These are phyloP conservation scores for Tenebrio molitor DNA, from an alignment of 1,140 invertebrate species.

Conservation along the genomic window DNA sequence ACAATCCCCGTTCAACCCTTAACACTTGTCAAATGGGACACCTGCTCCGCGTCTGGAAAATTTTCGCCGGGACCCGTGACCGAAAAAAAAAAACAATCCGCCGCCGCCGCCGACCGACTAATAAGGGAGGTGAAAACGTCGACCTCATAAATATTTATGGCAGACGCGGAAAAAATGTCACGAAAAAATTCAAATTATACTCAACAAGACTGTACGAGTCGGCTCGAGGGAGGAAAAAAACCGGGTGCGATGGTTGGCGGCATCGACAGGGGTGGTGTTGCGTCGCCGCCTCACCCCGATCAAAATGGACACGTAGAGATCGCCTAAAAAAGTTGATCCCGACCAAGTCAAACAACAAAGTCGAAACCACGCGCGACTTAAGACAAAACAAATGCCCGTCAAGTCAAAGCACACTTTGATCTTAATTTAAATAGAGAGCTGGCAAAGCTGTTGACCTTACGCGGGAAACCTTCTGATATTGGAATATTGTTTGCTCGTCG, in stretches of 20 bases:
- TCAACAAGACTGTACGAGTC: neutral
- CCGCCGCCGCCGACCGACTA: neutral
- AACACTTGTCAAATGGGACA: constrained; percentile 2
- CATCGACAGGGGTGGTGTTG: too few relatives aligned
- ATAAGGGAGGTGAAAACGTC: neutral
- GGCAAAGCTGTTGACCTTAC: constrained; percentile 9
- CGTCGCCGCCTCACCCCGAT: too few relatives aligned
- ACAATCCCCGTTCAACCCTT: neutral
- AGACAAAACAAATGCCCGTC: constrained; percentile 20
- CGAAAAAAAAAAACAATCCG: neutral
- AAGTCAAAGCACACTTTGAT: constrained; percentile 18
- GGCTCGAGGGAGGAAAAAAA: too few relatives aligned
- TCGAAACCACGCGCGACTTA: neutral
- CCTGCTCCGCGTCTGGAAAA: neutral
- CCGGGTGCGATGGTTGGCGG: neutral
- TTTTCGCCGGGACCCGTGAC: neutral
- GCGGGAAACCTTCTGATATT: constrained; percentile 3
- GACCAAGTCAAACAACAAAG: neutral
- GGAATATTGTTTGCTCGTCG: constrained; percentile 16
- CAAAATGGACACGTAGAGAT: too few relatives aligned
- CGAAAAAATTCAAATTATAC: constrained; percentile 14
- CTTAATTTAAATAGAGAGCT: constrained; percentile 26
- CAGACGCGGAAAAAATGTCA: constrained; percentile 7
- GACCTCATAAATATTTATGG: constrained; percentile 16
- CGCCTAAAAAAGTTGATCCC: too few relatives aligned